Evolutionary conservation across 2,888 invertebrate genomes (phyloP).

Genomic region (Melangyna quadrimaculata): DNA sequence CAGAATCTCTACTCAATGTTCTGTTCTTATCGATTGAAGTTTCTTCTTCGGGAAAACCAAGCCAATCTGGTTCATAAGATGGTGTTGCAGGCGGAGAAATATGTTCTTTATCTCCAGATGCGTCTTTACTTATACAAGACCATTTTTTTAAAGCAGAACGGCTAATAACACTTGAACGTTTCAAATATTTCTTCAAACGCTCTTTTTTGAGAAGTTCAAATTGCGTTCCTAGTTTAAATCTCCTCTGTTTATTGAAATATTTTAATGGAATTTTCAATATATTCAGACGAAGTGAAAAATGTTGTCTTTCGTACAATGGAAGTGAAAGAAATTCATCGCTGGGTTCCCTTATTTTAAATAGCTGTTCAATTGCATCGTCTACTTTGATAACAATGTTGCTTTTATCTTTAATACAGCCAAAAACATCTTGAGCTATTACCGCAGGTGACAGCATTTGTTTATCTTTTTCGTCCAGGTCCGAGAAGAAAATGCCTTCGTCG

Average conservation of each 20-base stretch:
- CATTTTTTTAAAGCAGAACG: background rate
- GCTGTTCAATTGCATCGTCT: constrained; percentile 74
- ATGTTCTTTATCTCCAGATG: constrained; percentile 49
- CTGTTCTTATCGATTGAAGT: constrained; percentile 48
- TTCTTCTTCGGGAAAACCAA: constrained; percentile 73
- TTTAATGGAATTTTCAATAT: constrained; percentile 74
- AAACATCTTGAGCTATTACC: constrained; percentile 75
- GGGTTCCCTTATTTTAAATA: constrained; percentile 57
- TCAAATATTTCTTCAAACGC: constrained; percentile 15
- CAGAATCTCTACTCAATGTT: constrained; percentile 75
- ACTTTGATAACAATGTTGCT: constrained; percentile 74
- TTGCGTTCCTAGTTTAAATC: constrained; percentile 75
- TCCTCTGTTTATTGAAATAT: constrained; percentile 65
- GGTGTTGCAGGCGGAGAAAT: constrained; percentile 71
- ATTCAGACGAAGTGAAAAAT: constrained; percentile 73
- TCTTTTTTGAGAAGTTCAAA: constrained; percentile 75
- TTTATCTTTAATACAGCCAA: constrained; percentile 75
- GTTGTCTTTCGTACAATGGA: constrained; percentile 35
- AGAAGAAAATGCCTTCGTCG: constrained; percentile 79
- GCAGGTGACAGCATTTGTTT: constrained; percentile 75
- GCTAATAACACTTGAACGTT: background rate
- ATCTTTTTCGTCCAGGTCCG: constrained; percentile 78
- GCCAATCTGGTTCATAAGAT: constrained; percentile 70
- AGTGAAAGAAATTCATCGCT: constrained; percentile 17
- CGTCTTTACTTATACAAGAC: constrained; percentile 33